Percentiles rank a stretch among this genome's conserved stretches.
Evolutionary conservation across 2,888 invertebrate species (phyloP).

Genomic region (Papilio elwesi): DNA sequence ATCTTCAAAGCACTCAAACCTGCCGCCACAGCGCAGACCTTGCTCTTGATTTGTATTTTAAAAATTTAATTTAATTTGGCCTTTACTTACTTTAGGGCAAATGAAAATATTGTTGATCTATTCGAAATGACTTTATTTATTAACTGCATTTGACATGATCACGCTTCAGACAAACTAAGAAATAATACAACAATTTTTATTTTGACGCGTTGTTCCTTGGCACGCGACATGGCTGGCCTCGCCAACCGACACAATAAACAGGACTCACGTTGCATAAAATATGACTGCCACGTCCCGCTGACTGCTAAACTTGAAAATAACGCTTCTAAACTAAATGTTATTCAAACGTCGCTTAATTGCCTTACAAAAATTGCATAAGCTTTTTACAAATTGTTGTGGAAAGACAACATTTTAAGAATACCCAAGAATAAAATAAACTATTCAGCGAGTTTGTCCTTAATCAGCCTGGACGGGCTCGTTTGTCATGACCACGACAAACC

Average conservation of each 20-base stretch:
- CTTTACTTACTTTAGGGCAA: no score
- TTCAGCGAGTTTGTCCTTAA: no score
- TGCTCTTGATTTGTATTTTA: no score
- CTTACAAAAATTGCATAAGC: no score
- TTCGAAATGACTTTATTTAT: not conserved
- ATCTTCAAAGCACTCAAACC: not conserved
- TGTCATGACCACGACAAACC: no score
- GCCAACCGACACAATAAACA: slow-evolving; percentile 26
- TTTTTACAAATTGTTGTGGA: no score
- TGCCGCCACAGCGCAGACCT: not conserved
- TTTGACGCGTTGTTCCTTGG: slow-evolving; percentile 17
- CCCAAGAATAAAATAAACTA: no score
- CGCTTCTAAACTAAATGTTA: not conserved
- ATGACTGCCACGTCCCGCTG: not conserved
- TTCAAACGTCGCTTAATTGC: not conserved
- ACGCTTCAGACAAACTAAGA: not conserved
- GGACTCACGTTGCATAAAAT: slow-evolving; percentile 20
- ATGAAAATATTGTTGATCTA: no score
- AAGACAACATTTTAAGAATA: no score
- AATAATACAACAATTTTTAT: slow-evolving; percentile 11
- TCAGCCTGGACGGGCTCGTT: no score
- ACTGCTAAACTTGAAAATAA: slow-evolving; percentile 19
- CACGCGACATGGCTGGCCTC: not conserved
- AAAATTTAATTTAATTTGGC: no score
- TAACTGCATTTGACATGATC: not conserved